Conservation (phyloP, 2,797 vertebrate species). For the Botia kubotai region DNA sequence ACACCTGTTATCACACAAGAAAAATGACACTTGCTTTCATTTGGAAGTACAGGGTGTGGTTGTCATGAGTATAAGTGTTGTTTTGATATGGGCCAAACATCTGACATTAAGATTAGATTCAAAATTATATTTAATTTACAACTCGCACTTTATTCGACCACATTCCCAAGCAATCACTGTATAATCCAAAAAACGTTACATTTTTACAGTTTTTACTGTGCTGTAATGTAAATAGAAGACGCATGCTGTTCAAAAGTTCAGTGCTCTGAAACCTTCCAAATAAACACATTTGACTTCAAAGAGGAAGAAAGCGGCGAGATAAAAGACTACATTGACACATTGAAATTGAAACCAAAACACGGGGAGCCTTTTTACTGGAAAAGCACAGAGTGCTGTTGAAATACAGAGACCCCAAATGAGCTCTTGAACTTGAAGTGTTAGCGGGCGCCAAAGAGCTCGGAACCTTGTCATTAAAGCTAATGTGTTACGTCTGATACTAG, state of each 20-base stretch:
- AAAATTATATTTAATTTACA: slow-evolving; percentile 26
- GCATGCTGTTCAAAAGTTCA: slow-evolving; percentile 45
- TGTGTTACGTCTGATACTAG: background rate
- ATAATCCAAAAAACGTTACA: background rate
- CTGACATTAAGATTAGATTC: slow-evolving; percentile 18
- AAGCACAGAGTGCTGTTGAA: slow-evolving; percentile 43
- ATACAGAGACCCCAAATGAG: slow-evolving; percentile 36
- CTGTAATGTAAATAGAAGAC: slow-evolving; percentile 30
- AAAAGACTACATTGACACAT: slow-evolving; percentile 43
- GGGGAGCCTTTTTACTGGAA: slow-evolving; percentile 32
- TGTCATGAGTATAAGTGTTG: background rate
- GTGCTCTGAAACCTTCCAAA: slow-evolving; percentile 44
- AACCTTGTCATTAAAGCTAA: background rate
- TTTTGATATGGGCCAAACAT: slow-evolving; percentile 31
- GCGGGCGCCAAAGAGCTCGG: slow-evolving; percentile 13
- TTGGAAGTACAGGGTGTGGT: background rate
- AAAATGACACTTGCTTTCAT: background rate
- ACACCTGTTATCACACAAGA: background rate
- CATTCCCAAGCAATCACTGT: background rate
- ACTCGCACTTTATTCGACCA: background rate
- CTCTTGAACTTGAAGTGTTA: slow-evolving; percentile 21
- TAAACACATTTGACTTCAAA: slow-evolving; percentile 59
- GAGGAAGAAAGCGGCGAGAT: slow-evolving; percentile 39
- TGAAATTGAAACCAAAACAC: slow-evolving; percentile 52
- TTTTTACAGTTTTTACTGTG: slow-evolving; percentile 8